These are phyloP conservation scores for Coenonympha glycerion DNA, from an alignment of 2,888 invertebrate genomes.

Conservation along the genomic window DNA sequence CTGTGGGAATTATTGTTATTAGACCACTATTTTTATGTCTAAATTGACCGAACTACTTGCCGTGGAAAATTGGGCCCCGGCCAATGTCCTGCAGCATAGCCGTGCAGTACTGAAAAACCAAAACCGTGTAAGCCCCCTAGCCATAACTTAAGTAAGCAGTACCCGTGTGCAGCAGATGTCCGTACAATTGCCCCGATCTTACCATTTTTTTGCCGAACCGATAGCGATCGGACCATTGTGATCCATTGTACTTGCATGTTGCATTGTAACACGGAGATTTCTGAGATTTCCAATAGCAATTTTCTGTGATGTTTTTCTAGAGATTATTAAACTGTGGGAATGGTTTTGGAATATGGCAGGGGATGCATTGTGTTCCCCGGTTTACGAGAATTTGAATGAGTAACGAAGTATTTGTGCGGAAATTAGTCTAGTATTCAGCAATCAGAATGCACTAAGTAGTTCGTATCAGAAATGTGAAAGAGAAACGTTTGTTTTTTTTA, in stretches of 20 bases:
- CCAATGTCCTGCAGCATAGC: too few relatives aligned
- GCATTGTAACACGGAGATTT: constrained; percentile 50
- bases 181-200: constrained; percentile 56
- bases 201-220: constrained; percentile 56
- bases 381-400: constrained; percentile 13
- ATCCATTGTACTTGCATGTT: constrained; percentile 49
- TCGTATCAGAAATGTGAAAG: too few relatives aligned
- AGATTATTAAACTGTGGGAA: constrained; percentile 54
- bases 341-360: constrained; percentile 43
- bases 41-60: too few relatives aligned
- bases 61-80: too few relatives aligned
- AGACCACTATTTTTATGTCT: too few relatives aligned
- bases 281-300: constrained; percentile 50
- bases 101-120: background rate
- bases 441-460: too few relatives aligned
- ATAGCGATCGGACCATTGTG: constrained; percentile 65
- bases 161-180: constrained; percentile 59
- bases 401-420: constrained; percentile 10
- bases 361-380: constrained; percentile 32
- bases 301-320: constrained; percentile 35
- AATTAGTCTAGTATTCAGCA: too few relatives aligned
- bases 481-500: too few relatives aligned
- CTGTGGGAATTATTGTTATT: too few relatives aligned
- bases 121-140: background rate
- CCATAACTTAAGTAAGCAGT: constrained; percentile 21